Evolutionary conservation across 2,888 invertebrate genomes (phyloP).

Genomic region (Neoscelio sp.): DNA sequence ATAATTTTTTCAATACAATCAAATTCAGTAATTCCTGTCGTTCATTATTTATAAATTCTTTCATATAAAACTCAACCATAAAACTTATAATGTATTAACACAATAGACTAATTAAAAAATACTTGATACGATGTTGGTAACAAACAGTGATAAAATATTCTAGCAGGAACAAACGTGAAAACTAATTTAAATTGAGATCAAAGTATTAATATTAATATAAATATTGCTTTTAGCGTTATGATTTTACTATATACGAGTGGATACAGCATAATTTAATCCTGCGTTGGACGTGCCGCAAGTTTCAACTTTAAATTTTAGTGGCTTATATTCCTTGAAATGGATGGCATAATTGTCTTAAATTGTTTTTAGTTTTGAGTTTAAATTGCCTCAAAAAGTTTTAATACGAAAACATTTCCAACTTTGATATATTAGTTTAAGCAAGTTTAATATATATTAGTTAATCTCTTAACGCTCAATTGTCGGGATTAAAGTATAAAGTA

Average conservation of each 20-base stretch:
- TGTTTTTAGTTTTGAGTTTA: slow-evolving; percentile 54
- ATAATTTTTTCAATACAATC: no score
- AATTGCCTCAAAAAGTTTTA: slow-evolving; percentile 40
- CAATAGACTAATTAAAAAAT: no score
- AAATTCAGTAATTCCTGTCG: no score
- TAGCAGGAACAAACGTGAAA: background rate
- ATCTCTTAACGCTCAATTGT: slow-evolving; percentile 38
- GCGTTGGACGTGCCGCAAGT: background rate
- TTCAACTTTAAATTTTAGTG: slow-evolving; percentile 7
- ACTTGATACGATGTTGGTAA: no score
- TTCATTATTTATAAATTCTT: no score
- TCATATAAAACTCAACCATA: no score
- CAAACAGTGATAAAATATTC: slow-evolving; percentile 7
- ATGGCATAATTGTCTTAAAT: slow-evolving; percentile 43
- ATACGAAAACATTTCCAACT: slow-evolving; percentile 42
- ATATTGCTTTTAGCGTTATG: slow-evolving; percentile 36
- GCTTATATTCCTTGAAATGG: slow-evolving; percentile 11
- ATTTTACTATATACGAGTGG: slow-evolving; percentile 11
- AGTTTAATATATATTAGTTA: slow-evolving; percentile 39
- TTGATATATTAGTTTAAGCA: slow-evolving; percentile 31
- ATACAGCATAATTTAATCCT: slow-evolving; percentile 25
- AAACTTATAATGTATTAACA: no score
- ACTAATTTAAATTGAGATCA: slow-evolving; percentile 23
- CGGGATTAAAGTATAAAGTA: slow-evolving; percentile 13
- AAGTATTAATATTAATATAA: slow-evolving; percentile 25